Base-by-base conservation (phyloP, 2,113 vertebrate species). In the Tetrax tetrax region DNA sequence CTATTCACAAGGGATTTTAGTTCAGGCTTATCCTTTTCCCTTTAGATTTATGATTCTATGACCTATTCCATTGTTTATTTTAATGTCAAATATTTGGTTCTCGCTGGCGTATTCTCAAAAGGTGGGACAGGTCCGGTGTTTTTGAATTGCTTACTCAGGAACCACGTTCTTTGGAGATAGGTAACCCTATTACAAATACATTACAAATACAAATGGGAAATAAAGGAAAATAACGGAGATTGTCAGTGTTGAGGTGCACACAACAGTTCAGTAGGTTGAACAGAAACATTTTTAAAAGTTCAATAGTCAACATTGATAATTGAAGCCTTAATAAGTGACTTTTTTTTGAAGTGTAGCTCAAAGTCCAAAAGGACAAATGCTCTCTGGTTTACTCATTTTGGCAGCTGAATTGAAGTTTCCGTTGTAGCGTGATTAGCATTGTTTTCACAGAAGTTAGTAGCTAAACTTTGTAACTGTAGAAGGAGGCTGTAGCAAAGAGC, bases 191-290 rank as follows among this genome's bases (percentile, higher is more conserved):
- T n/a, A n/a, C n/a, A n/a, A n/a, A n/a, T n/a, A n/a, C 45, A 8
- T 38, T 50, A 7, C 7, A 54, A 27, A 18, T 27, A 31, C 28
- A 61, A 59, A 7, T 35, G 27, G 57, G 61, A 85, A 82, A 43
- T 24, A 14, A 51, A 57, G 23, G 25, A 18, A 9, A 54, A 18
- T 5, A 63, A 7, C 7, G 5, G 4, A 79, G 19, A 7, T 59
- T 35, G 27, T 21, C 4, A 2, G 0, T 3, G 13, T 3, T 51
- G 65, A 43, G 48, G 9, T 38, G 60, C 24, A 33, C 53, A 8
- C 37, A 61, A 18, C n/a, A 45, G 10, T 21, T 38, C 47, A 0
- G 9, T 5, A 25, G 79, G 3, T 43, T 33, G 72, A 48, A 7
- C 50, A 77, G 66, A 45, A 75, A 81, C 28, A 8, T 31, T 37